These are phyloP conservation scores for Pseudomyrmex sp. DNA, from an alignment of 1,140 invertebrate species.

Conservation along the genomic window DNA sequence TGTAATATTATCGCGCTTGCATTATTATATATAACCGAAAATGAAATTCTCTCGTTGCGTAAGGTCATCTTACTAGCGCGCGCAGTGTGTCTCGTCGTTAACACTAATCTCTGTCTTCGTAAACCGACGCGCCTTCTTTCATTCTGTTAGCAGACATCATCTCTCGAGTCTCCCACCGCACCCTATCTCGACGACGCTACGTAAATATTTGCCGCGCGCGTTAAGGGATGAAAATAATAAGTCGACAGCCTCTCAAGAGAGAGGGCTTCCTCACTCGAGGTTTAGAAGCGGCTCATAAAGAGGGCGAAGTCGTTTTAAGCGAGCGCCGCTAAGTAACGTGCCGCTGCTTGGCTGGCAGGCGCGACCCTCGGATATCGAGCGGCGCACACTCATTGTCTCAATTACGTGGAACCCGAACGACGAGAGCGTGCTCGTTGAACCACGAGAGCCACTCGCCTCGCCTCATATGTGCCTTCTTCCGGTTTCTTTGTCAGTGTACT, in stretches of 20 bases:
- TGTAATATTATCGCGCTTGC: slow-evolving; percentile 19
- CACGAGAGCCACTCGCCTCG: slow-evolving; percentile 48
- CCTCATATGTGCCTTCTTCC: slow-evolving; percentile 36
- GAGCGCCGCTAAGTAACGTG: slow-evolving; percentile 44
- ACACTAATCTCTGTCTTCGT: slow-evolving; percentile 38
- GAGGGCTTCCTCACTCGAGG: slow-evolving; percentile 50
- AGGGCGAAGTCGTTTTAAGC: slow-evolving; percentile 30
- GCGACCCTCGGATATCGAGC: slow-evolving; percentile 61
- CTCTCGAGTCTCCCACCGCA: background rate
- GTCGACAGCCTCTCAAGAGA: slow-evolving; percentile 59
- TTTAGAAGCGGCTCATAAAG: slow-evolving; percentile 57
- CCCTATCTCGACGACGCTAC: slow-evolving; percentile 43
- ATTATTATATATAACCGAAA: slow-evolving; percentile 43
- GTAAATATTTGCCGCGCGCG: slow-evolving; percentile 75
- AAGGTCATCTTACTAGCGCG: slow-evolving; percentile 19
- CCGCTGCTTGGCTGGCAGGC: slow-evolving; percentile 1
- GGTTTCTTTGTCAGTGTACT: slow-evolving; percentile 31
- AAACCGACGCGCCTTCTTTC: slow-evolving; percentile 34
- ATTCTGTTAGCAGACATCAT: slow-evolving; percentile 48
- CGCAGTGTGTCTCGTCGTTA: slow-evolving; percentile 38
- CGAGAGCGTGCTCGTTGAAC: slow-evolving; percentile 56
- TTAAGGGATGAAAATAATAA: slow-evolving; percentile 78
- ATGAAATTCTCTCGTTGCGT: slow-evolving; percentile 45
- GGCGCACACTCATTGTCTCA: slow-evolving; percentile 61
- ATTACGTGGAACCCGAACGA: slow-evolving; percentile 59